Conservation (phyloP, 2,888 invertebrate species). For the Anarsia innoxiella region DNA sequence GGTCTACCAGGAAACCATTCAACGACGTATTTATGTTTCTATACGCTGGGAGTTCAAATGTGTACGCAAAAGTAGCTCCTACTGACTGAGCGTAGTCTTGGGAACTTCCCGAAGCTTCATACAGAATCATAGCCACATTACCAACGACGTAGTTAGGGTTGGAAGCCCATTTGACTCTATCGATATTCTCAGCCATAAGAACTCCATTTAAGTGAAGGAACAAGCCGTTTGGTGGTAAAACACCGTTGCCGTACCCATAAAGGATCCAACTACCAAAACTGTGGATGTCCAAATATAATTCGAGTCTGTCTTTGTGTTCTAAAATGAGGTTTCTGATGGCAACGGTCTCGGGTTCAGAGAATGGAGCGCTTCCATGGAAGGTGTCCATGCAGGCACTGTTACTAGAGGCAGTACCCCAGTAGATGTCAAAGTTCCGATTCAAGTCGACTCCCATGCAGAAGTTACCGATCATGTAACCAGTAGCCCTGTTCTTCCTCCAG, state of each 20-base stretch:
- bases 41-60: slow-evolving; percentile 75
- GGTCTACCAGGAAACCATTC: slow-evolving; percentile 72
- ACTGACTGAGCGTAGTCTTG: slow-evolving; percentile 76
- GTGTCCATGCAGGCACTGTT: slow-evolving; percentile 72
- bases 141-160: slow-evolving; percentile 67
- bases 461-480: slow-evolving; percentile 29
- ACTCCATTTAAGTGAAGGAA: slow-evolving; percentile 51
- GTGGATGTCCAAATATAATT: slow-evolving; percentile 83
- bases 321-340: slow-evolving; percentile 74
- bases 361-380: slow-evolving; percentile 76
- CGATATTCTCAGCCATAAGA: slow-evolving; percentile 57
- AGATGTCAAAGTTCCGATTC: slow-evolving; percentile 83
- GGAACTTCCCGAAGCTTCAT: slow-evolving; percentile 77
- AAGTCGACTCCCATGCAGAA: slow-evolving; percentile 81
- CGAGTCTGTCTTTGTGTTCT: slow-evolving; percentile 56
- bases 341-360: slow-evolving; percentile 80
- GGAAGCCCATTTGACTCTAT: slow-evolving; percentile 51
- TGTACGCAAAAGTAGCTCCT: slow-evolving; percentile 72
- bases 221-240: slow-evolving; percentile 63
- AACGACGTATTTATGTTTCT: slow-evolving; percentile 30
- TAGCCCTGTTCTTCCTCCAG: slow-evolving; percentile 80
- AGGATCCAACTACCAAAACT: slow-evolving; percentile 80
- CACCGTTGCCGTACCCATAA: slow-evolving; percentile 47
- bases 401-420: slow-evolving; percentile 77
- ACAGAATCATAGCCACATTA: slow-evolving; percentile 60